phyloP scores from a whole-genome alignment of 1,140 invertebrate genomes.

The Cotesia chilonis region DNA sequence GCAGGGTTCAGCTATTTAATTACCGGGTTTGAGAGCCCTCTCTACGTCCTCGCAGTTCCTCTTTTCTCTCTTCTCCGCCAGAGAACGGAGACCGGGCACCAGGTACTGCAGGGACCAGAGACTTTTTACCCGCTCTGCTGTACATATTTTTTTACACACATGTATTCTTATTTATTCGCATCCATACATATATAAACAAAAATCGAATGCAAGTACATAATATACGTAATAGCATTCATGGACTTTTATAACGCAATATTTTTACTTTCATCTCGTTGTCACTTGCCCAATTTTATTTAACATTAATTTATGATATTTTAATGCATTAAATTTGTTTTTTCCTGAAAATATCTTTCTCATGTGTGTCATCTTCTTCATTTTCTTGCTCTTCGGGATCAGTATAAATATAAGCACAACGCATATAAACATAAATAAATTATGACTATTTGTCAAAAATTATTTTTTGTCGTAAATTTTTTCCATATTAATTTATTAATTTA shows the following conservation, averaged over 20 bases:
- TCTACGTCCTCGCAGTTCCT: constrained; percentile 24
- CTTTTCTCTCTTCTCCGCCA: constrained; percentile 36
- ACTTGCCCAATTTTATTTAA: no score
- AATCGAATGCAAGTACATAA: constrained; percentile 14
- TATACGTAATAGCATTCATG: background rate
- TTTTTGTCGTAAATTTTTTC: no score
- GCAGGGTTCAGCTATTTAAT: constrained; percentile 68
- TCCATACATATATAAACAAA: constrained; percentile 5
- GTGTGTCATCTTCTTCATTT: no score
- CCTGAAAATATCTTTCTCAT: no score
- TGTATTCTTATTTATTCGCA: constrained; percentile 2
- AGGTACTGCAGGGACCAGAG: constrained; percentile 23
- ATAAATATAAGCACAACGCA: background rate
- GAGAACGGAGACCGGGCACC: constrained; percentile 23
- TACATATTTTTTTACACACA: constrained; percentile 12
- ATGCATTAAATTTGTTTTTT: no score
- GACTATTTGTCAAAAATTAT: no score
- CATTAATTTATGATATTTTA: no score
- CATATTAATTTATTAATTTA: no score
- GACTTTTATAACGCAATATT: constrained; percentile 9
- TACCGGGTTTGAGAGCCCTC: constrained; percentile 62
- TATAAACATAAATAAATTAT: no score
- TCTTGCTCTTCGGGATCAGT: background rate
- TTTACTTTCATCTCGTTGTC: background rate
- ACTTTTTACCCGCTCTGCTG: background rate